phyloP scores from a whole-genome alignment of 2,113 vertebrate genomes.

The Columbina picui region DNA sequence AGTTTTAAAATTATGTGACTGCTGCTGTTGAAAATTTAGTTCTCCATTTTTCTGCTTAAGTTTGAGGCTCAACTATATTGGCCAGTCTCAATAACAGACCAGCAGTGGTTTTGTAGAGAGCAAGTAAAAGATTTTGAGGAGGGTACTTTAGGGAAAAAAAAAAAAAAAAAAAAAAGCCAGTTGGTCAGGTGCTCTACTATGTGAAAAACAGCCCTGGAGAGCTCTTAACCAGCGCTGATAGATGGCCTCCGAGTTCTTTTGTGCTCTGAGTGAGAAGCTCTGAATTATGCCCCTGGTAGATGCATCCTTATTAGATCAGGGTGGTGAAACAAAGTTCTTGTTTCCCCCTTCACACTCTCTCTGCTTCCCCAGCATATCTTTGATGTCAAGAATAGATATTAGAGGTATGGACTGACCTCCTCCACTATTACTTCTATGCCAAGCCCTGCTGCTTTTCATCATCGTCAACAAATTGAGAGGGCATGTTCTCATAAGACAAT shows the following conservation, averaged over 20 bases:
- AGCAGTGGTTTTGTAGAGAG: neutral
- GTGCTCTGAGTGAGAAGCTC: neutral
- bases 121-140: conserved; percentile 1
- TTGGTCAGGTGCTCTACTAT: neutral
- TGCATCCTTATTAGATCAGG: conserved; percentile 10
- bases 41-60: neutral
- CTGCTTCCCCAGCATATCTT: neutral
- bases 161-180: neutral
- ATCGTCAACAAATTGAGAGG: neutral
- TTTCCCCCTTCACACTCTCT: neutral
- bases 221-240: neutral
- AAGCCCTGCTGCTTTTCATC: neutral
- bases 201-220: neutral
- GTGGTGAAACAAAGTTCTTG: neutral
- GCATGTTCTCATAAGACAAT: neutral
- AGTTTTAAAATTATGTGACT: neutral
- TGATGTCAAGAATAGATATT: neutral
- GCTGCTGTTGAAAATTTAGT: neutral
- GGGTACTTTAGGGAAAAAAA: neutral
- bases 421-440: neutral
- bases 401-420: neutral
- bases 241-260: neutral
- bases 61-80: neutral
- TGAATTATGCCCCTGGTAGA: conserved; percentile 7
- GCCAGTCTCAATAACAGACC: neutral